Evolutionary conservation across 2,888 invertebrate genomes (phyloP).

Genomic region (Malachius bipustulatus): DNA sequence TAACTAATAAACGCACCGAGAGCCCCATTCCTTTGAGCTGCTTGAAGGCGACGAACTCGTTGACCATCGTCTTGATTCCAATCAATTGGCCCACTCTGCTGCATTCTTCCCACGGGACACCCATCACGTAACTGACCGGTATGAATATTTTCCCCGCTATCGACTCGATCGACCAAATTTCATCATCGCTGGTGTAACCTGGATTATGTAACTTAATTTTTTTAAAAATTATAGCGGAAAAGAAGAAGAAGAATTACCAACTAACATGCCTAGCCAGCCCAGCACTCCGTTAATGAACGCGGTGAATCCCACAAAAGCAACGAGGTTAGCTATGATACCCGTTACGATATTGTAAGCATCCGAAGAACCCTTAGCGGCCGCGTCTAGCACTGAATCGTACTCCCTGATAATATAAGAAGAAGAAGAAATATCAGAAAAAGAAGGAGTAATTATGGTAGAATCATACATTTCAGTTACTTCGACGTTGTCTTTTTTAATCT

Average conservation of each 20-base stretch:
- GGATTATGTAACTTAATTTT: constrained; percentile 9
- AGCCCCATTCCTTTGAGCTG: constrained; percentile 57
- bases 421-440: too few relatives aligned
- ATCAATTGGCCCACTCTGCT: constrained; percentile 69
- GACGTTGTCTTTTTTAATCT: constrained; percentile 66
- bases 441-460: too few relatives aligned
- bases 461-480: constrained; percentile 55
- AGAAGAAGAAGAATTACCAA: constrained; percentile 44
- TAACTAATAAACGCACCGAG: constrained; percentile 38
- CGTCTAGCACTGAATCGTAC: constrained; percentile 77
- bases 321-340: constrained; percentile 81
- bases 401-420: constrained; percentile 49
- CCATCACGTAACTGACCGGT: constrained; percentile 84
- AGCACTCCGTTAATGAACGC: constrained; percentile 73
- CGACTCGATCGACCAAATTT: constrained; percentile 53
- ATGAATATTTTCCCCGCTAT: constrained; percentile 81
- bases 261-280: constrained; percentile 66
- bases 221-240: not conserved
- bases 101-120: constrained; percentile 62
- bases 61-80: constrained; percentile 81
- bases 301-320: constrained; percentile 82
- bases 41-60: constrained; percentile 87
- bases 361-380: constrained; percentile 80
- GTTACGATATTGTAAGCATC: constrained; percentile 69
- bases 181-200: constrained; percentile 30